Evolutionary conservation across 2,113 vertebrate species (phyloP).

Genomic region (Onychorhynchus coronatus): DNA sequence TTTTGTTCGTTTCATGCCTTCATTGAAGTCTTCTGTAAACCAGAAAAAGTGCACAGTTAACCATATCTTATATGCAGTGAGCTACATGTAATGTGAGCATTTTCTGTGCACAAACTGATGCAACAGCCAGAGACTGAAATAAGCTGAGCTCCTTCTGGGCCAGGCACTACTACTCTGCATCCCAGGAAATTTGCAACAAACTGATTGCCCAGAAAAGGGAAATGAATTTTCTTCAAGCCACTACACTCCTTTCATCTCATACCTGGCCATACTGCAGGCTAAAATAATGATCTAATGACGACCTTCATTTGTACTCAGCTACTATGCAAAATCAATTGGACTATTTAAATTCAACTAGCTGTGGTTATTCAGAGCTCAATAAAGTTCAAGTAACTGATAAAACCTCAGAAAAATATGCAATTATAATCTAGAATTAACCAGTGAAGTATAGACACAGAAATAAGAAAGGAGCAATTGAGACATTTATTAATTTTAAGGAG

Average conservation of each 20-base stretch:
- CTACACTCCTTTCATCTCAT: background rate
- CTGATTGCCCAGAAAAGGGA: background rate
- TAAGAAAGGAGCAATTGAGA: background rate
- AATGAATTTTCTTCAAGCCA: background rate
- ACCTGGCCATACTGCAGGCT: background rate
- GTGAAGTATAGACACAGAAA: background rate
- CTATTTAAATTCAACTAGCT: slow-evolving; percentile 16
- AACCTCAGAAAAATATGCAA: background rate
- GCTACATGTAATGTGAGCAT: background rate
- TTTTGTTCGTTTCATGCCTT: background rate
- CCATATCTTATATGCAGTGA: background rate
- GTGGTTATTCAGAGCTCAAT: background rate
- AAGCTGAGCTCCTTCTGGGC: background rate
- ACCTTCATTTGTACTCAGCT: background rate
- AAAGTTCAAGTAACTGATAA: slow-evolving; percentile 17
- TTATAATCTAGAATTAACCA: slow-evolving; percentile 31
- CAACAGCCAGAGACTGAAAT: background rate
- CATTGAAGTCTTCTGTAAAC: background rate
- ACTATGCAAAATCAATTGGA: background rate
- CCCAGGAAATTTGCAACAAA: background rate
- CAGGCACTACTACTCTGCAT: background rate
- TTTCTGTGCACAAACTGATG: background rate
- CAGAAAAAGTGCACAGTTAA: background rate
- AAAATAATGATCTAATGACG: background rate
- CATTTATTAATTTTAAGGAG: background rate